phyloP scores from a whole-genome alignment of 1,140 invertebrate genomes.

The Caerostris extrusa region DNA sequence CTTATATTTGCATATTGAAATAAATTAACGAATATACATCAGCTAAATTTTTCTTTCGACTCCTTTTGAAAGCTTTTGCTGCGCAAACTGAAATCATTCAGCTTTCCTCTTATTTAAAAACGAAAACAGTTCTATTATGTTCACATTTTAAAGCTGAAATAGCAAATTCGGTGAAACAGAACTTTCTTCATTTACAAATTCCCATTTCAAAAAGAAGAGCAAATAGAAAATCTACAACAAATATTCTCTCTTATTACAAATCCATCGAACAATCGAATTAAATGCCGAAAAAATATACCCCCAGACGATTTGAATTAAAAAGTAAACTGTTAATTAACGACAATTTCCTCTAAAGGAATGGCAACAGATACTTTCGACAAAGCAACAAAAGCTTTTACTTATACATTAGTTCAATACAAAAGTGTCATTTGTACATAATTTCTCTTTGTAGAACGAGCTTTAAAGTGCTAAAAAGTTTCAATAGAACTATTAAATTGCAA shows the following conservation, averaged over 20 bases:
- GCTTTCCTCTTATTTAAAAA: neutral
- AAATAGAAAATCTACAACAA: neutral
- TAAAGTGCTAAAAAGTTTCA: neutral
- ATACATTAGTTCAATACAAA: neutral
- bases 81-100: no score
- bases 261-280: neutral
- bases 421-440: neutral
- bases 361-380: neutral
- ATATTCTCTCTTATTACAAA: neutral
- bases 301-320: neutral
- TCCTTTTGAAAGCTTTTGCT: no score
- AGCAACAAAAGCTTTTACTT: neutral
- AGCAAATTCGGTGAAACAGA: neutral
- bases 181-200: neutral
- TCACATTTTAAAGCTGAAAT: neutral
- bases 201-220: neutral
- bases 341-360: neutral
- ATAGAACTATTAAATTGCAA: slow-evolving; percentile 7
- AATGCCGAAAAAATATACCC: neutral
- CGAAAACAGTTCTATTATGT: neutral
- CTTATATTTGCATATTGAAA: no score
- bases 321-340: neutral
- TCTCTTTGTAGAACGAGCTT: neutral
- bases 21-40: no score
- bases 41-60: no score